A percentile compares a stretch with the other conserved stretches of the same genome.
Evolutionary conservation across 2,113 vertebrate genomes (phyloP).

Genomic region (Steatornis caripensis): DNA sequence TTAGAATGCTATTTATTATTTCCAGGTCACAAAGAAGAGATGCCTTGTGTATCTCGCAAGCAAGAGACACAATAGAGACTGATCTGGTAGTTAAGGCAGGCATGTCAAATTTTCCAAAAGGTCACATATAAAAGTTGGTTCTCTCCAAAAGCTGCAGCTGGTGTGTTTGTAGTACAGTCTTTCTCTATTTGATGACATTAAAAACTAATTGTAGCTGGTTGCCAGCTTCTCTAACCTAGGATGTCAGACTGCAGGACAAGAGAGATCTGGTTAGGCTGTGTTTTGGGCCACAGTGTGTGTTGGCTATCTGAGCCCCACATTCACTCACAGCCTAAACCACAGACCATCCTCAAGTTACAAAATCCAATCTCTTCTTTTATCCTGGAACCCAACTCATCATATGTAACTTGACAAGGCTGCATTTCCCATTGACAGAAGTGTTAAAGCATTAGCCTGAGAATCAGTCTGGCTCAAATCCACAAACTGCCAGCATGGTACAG

Average conservation of each 20-base stretch:
- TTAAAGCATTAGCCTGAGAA: background rate
- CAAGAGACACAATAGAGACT: background rate
- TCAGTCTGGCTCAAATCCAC: background rate
- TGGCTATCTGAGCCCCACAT: background rate
- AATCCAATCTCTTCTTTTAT: background rate
- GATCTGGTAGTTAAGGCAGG: background rate
- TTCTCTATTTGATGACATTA: background rate
- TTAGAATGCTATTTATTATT: constrained; percentile 8
- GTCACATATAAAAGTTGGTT: background rate
- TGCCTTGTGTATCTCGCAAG: background rate
- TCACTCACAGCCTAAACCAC: background rate
- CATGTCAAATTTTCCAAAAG: background rate
- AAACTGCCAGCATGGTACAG: background rate
- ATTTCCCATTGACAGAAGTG: background rate
- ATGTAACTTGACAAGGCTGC: background rate
- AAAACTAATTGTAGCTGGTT: background rate
- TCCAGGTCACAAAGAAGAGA: background rate
- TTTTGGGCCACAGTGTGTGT: background rate
- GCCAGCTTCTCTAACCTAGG: background rate
- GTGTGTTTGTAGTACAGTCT: background rate
- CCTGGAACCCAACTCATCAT: background rate
- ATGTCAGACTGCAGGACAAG: background rate
- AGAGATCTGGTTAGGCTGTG: background rate
- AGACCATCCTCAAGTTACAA: background rate
- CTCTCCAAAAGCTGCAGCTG: background rate